A percentile compares a stretch with the other conserved stretches of the same genome.
phyloP scores from a whole-genome alignment of 2,797 vertebrate genomes.

The Hydrolagus colliei region DNA sequence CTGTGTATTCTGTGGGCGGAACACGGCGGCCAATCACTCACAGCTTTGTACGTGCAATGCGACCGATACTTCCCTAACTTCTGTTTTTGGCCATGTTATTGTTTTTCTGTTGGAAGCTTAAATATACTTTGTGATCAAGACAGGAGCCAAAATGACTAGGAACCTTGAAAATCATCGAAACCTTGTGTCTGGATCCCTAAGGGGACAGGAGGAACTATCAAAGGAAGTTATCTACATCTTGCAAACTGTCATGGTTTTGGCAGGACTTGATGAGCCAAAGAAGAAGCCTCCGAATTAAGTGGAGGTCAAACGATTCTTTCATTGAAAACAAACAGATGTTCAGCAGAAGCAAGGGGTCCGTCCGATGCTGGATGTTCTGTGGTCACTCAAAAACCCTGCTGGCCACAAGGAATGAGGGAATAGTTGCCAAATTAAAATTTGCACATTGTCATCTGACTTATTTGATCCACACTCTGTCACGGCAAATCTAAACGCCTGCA shows the following conservation, averaged over 20 bases:
- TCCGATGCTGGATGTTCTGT: background rate
- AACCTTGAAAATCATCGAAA: background rate
- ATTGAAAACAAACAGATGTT: background rate
- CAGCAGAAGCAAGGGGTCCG: background rate
- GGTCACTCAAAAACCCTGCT: background rate
- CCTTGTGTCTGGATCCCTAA: background rate
- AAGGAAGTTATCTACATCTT: background rate
- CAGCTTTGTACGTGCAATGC: background rate
- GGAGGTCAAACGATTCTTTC: background rate
- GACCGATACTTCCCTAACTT: background rate
- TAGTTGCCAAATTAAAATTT: background rate
- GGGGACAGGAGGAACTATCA: background rate
- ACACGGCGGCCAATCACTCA: too few relatives aligned
- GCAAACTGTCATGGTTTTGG: background rate
- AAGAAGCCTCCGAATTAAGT: background rate
- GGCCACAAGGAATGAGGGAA: background rate
- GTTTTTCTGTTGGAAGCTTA: too few relatives aligned
- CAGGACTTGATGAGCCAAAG: background rate
- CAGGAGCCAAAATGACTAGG: background rate
- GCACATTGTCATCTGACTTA: background rate
- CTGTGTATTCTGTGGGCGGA: too few relatives aligned
- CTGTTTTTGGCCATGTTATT: background rate
- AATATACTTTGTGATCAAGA: background rate
- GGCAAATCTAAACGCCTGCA: background rate
- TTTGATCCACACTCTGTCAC: background rate